Evolutionary conservation across 1,140 invertebrate genomes (phyloP).

Genomic region (Euwallacea fornicatus): DNA sequence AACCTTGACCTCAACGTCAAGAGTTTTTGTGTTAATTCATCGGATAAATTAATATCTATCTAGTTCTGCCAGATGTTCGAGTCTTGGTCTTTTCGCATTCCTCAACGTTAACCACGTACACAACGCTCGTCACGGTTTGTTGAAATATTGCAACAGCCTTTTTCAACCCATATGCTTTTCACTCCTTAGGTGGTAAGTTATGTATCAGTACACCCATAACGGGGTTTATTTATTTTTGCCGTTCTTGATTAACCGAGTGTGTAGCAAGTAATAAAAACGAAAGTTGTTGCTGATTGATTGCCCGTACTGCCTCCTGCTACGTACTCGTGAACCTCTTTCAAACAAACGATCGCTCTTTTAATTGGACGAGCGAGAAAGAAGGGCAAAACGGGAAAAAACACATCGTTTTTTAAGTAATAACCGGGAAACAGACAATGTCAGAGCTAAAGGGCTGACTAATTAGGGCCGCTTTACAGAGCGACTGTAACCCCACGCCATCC

Average conservation of each 20-base stretch:
- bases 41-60: slow-evolving; percentile 6
- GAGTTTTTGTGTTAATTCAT: neutral
- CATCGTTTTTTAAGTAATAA: neutral
- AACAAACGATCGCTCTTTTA: too few relatives aligned
- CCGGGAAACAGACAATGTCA: slow-evolving; percentile 3
- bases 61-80: slow-evolving; percentile 11
- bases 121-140: slow-evolving; percentile 10
- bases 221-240: neutral
- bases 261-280: too few relatives aligned
- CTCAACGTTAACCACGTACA: neutral
- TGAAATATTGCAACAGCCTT: slow-evolving; percentile 10
- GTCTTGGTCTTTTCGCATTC: slow-evolving; percentile 5
- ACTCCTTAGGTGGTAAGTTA: slow-evolving; percentile 13
- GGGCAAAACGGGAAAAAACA: too few relatives aligned
- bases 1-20: too few relatives aligned
- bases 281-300: too few relatives aligned
- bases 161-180: slow-evolving; percentile 4
- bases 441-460: slow-evolving; percentile 21
- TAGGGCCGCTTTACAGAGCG: slow-evolving; percentile 19
- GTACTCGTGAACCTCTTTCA: too few relatives aligned
- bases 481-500: slow-evolving; percentile 6
- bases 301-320: too few relatives aligned
- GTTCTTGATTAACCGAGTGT: too few relatives aligned
- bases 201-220: slow-evolving; percentile 7
- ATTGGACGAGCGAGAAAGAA: too few relatives aligned